A percentile compares a stretch with the other conserved stretches of the same genome.
These are phyloP conservation scores for Campoletis raptor DNA, from an alignment of 2,888 invertebrate genomes.

Conservation along the genomic window DNA sequence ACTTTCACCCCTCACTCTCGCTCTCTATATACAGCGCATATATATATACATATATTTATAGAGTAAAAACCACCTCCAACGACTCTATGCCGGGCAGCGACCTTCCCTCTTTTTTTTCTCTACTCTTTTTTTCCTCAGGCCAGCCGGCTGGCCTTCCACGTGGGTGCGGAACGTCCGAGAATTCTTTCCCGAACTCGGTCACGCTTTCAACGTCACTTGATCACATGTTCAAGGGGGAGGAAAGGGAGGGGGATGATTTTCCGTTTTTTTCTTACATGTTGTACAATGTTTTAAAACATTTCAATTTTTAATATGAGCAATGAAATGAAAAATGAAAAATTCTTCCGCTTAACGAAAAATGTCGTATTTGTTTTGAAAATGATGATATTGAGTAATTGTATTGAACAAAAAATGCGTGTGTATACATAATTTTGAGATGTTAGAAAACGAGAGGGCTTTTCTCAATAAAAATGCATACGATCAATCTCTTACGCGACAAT, in stretches of 20 bases:
- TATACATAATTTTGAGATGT: background rate
- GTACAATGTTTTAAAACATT: background rate
- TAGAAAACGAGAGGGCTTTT: no score
- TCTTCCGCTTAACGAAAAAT: no score
- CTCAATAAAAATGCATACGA: background rate
- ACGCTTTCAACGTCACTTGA: constrained; percentile 33
- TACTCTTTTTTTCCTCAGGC: constrained; percentile 19
- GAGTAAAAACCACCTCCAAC: constrained; percentile 44
- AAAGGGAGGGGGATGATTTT: background rate
- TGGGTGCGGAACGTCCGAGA: constrained; percentile 55
- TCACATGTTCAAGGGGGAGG: background rate
- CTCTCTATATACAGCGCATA: constrained; percentile 14
- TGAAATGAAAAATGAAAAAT: no score
- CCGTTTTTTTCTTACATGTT: background rate
- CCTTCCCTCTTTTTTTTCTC: constrained; percentile 55
- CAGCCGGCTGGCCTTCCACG: constrained; percentile 59
- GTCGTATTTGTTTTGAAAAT: background rate
- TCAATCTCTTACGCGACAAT: background rate
- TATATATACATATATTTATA: constrained; percentile 19
- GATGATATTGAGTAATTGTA: background rate
- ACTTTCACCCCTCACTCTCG: constrained; percentile 65
- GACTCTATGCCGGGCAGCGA: constrained; percentile 57
- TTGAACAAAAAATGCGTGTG: background rate
- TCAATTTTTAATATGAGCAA: background rate
- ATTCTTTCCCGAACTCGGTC: constrained; percentile 41